Evolutionary conservation across 2,888 invertebrate genomes (phyloP).

Genomic region (Norana najaformis): DNA sequence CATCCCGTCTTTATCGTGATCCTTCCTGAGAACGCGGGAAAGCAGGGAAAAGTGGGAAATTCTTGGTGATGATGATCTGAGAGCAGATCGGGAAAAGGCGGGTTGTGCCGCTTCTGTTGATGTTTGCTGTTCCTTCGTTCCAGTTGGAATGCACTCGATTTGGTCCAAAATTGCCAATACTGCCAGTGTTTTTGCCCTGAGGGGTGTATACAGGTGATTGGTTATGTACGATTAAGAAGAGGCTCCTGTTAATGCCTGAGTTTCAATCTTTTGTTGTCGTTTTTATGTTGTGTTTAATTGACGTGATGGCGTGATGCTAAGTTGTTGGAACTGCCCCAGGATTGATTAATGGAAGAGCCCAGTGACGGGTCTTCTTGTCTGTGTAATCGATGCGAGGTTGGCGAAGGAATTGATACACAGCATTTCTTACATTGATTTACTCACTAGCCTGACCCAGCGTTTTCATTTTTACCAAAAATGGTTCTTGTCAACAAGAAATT

Average conservation of each 20-base stretch:
- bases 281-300: neutral
- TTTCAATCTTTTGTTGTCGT: conserved; percentile 1
- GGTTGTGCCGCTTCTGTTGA: neutral
- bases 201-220: neutral
- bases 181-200: neutral
- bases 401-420: neutral
- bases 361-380: neutral
- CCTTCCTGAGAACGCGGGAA: neutral
- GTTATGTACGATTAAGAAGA: neutral
- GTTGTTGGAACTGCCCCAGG: neutral
- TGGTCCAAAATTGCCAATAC: neutral
- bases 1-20: neutral
- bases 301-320: neutral
- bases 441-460: neutral
- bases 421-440: neutral
- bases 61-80: too few species aligned
- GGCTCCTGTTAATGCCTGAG: neutral
- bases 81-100: neutral
- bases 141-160: neutral
- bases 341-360: neutral
- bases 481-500: neutral
- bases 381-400: neutral
- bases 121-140: neutral
- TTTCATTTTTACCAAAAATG: neutral
- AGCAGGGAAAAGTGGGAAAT: neutral